Percentiles rank a stretch among this genome's conserved stretches.
These are phyloP conservation scores for Nicator chloris DNA, from an alignment of 2,113 vertebrate species.

Conservation along the genomic window DNA sequence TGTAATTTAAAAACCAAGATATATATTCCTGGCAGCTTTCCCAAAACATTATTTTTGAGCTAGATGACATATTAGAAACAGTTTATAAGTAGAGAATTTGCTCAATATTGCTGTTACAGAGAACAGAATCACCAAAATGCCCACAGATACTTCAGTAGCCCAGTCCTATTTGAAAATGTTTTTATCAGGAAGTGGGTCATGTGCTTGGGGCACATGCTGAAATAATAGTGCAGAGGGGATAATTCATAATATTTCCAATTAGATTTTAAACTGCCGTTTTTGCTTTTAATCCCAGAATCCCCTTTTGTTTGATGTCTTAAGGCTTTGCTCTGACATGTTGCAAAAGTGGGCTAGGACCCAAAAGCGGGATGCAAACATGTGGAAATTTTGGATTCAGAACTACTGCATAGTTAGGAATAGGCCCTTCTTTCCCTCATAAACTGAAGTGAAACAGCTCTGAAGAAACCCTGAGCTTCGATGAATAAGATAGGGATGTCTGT, in stretches of 20 bases:
- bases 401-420: not conserved
- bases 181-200: not conserved
- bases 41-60: not conserved
- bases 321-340: not conserved
- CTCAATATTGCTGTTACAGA: not conserved
- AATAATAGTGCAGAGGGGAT: not conserved
- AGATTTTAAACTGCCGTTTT: not conserved
- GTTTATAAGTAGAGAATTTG: not conserved
- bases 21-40: not conserved
- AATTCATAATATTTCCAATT: not conserved
- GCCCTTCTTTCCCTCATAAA: not conserved
- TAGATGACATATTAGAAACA: not conserved
- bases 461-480: not conserved
- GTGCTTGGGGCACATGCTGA: not conserved
- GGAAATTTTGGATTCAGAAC: constrained; percentile 22
- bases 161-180: not conserved
- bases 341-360: not conserved
- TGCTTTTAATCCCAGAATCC: not conserved
- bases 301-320: not conserved
- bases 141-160: not conserved
- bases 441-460: constrained; percentile 22
- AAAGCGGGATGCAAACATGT: constrained; percentile 15
- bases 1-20: not conserved
- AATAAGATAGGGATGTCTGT: not conserved
- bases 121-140: not conserved